Base-by-base conservation (phyloP, 2,113 vertebrate species). In the Thinocorus orbignyianus region DNA sequence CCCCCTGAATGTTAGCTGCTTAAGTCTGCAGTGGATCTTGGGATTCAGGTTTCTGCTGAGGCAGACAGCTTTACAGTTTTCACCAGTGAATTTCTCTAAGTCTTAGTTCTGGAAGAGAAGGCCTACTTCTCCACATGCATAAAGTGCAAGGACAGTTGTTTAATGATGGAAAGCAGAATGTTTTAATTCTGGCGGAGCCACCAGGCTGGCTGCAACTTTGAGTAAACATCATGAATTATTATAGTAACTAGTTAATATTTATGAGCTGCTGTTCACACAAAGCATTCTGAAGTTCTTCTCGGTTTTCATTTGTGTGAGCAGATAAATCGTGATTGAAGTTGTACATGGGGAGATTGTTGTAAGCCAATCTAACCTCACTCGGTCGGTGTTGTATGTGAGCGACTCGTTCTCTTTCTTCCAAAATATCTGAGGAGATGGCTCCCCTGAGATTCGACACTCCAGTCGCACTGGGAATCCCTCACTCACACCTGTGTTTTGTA, bases 361-460 rank as follows among this genome's bases (percentile, higher is more conserved):
- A 54, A 84, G 46, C 7, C 44, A n/a, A 22, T 78, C 97, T 95
- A 94, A 99, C 99, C 99, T 99, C 97, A 99, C 98, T 97, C 99
- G 98, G 93, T 99, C 99, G 9, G 99, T 99, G 98, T 99, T 99
- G 96, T 99, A 99, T n/a, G 99, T 99, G 88, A 99, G 98, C 0
- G 99, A 99, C 79, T 99, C 99, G 0, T 99, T 99, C 97, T 99
- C 99, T 84, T 98, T 99, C 96, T 99, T 99, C 99, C 99, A 99
- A 90, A 99, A 99, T 97, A 99, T 99, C 83, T 99, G 99, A 25
- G 99, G 99, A 15, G 98, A 98, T 0, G 99, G 99, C 26, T 98
- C 98, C 4, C 98, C 99, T 0, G 95, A 98, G 79, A 99, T 98
- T 2, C 99, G 98, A 70, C 99, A 99, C 95, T 99, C 99, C 95